Evolutionary conservation across 30 jellyfish, hydroid and myxozoan genomes (phyloP), one percentile per base, ranked within the genome.

Genomic region (Chrysaora quinquecirrha): DNA sequence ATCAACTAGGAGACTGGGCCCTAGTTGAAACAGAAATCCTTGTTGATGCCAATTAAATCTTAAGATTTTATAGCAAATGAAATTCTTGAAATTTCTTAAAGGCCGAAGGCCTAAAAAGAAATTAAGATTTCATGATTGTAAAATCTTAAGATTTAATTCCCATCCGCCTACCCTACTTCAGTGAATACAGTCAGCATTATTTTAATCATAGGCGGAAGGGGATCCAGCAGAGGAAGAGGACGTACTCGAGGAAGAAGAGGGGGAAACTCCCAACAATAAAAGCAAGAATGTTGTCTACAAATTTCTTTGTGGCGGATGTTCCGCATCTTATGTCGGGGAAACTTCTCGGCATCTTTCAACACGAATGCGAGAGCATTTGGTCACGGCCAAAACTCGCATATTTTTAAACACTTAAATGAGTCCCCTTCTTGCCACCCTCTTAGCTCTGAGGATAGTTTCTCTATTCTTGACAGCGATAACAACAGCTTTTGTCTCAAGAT

Each of bases 211-310:
- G 58, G 58, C 9, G 58, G 58, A 43, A 43, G 58, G 16, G 58
- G 58, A 43, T 43, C 58, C 58, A 43, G 58, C 58, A 43, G 58
- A 43, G 58, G 58, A 43, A 43, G 58, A 16, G 58, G 58, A 43
- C 58, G 58, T 16, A 43, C 9, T 43, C 58, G 58, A 43, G 58
- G 58, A 43, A 43, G 58, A 43, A 43, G 58, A 43, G 58, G 58
- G 58, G 58, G 58, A 43, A 43, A 43, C 58, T 43, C 58, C 16
- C 58, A 43, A 43, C 58, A 43, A 9, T 43, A 43, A 43, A 9
- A 43, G 9, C 12, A 16, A 43, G n/a, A n/a, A n/a, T n/a, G n/a
- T n/a, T n/a, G n/a, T n/a, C n/a, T n/a, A n/a, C n/a, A n/a, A n/a
- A n/a, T n/a, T n/a, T n/a, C n/a, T n/a, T n/a, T n/a, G n/a, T n/a